Base-by-base conservation (phyloP, 1,140 invertebrate genomes). In the Formica selysi region DNA sequence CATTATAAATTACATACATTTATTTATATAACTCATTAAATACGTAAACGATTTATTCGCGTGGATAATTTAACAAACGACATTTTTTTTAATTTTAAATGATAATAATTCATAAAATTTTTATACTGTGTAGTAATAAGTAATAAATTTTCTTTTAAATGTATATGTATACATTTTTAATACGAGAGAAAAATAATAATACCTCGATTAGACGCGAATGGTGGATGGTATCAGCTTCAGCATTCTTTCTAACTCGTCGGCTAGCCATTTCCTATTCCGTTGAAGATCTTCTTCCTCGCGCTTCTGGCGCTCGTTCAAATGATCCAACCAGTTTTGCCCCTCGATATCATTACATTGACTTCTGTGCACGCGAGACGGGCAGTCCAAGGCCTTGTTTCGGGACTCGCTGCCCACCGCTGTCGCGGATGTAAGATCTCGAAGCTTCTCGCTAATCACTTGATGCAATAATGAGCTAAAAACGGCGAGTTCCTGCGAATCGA, bases 161-260 rank as follows among this genome's bases (percentile, higher is more conserved):
- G 5, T 29, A 26, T 41, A 51, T 54, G 7, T 51, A 22, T 68
- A 22, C 59, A 5, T 36, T 22, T 76, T 22, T 76, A 74, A 73
- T 16, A 51, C 6, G 29, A 67, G 22, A 54, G 3, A 16, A 10
- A 68, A 19, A 7, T 44, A 41, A 41, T 7, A 36, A 38, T 7
- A 64, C 36, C 4, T 41, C 19, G 19, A 64, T 93, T 76, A 93
- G 54, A 94, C 65, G 57, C 88, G 88, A 38, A 93, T 48, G 61
- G 91, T 93, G 64, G 91, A 91, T 3, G 93, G 91, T 59, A 94
- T 93, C 19, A 83, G 81, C 8, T 85, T 86, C 11, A 94, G 54
- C 59, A 94, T 76, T 70, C 62, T 57, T 73, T 89, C 87, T 3
- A 94, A 80, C 76, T 93, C 87, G 8, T 54, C 41, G 13, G 87